Base-by-base conservation (phyloP, 2,888 invertebrate species). In the Boloria euphrosyne region DNA sequence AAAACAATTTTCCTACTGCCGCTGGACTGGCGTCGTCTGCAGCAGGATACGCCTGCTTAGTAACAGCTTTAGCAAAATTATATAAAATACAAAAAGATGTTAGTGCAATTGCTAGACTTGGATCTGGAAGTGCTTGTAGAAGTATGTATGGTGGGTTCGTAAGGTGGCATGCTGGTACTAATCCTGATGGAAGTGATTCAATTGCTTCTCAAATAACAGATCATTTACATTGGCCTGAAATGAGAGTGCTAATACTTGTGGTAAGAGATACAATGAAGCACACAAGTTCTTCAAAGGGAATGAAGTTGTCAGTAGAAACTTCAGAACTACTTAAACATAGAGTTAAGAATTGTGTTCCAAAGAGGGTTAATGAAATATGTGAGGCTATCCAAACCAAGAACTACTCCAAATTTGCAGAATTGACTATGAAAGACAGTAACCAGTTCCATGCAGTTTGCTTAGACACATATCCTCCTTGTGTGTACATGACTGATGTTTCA, bases 21-120 rank as follows among this genome's bases (percentile, higher is more conserved):
- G 99, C 99, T 64, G 99, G 99, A 0, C 92, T 99, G 57, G 99
- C 99, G 0, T 99, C 99, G 0, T 99, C 99, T 66, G 99, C 99
- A 31, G 98, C 99, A 50, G 99, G 99, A 4, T 99, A 98, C 86
- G 99, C 99, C 3, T 98, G 98, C 82, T 89, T 99, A 76, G 97
- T 97, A 0, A 95, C 93, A 74, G 95, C 97, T 0, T 86, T 99
- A 65, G 95, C 97, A 0, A 93, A 94, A 74, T 86, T 97, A 0
- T 98, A 96, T 80, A 94, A 94, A 71, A 88, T 97, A 0, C 89
- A 95, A 74, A 95, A 94, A 49, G 95, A 97, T 78, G 89, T 97
- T 10, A 96, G 97, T 61, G 88, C 90, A 2, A 93, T 98, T 62
- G 98, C 98, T 0, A 94, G 98, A 74, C 92, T 95, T 72, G 97